A percentile compares a stretch with the other conserved stretches of the same genome.
Conservation (phyloP, 2,888 invertebrate species). For the Globia sparganii region DNA sequence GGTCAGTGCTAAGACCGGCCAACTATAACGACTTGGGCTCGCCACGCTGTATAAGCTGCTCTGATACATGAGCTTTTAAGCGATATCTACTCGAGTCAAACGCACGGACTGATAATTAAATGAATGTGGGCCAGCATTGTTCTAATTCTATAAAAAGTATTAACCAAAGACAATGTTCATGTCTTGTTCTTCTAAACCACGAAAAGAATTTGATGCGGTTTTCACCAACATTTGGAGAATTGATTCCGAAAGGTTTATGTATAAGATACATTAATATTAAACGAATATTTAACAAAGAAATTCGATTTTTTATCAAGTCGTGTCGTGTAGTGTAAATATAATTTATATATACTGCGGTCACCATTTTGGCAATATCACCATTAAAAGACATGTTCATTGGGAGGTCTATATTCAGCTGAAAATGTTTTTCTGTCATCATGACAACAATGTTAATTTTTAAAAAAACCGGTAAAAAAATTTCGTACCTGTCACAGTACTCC, state of each 20-base stretch:
- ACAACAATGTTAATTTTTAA: background rate
- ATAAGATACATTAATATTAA: background rate
- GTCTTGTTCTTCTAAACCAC: background rate
- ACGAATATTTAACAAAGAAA: background rate
- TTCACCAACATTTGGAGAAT: background rate
- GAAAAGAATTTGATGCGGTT: background rate
- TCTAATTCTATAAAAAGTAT: background rate
- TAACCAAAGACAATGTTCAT: background rate
- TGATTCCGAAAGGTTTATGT: background rate
- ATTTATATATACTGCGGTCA: background rate
- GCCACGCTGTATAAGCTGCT: constrained; percentile 23
- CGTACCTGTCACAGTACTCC: background rate
- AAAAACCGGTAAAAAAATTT: background rate
- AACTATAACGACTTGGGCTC: constrained; percentile 35
- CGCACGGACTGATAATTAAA: background rate
- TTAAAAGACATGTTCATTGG: background rate
- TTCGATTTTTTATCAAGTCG: background rate
- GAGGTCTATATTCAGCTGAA: background rate
- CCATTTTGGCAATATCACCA: background rate
- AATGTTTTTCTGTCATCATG: background rate
- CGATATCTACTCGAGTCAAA: constrained; percentile 21
- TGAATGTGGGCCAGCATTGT: background rate
- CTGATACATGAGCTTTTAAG: constrained; percentile 31
- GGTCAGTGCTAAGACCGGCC: background rate
- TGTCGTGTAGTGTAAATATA: background rate